Conservation (phyloP, 2,113 vertebrate genomes). For the Orientallactaga bullata region DNA sequence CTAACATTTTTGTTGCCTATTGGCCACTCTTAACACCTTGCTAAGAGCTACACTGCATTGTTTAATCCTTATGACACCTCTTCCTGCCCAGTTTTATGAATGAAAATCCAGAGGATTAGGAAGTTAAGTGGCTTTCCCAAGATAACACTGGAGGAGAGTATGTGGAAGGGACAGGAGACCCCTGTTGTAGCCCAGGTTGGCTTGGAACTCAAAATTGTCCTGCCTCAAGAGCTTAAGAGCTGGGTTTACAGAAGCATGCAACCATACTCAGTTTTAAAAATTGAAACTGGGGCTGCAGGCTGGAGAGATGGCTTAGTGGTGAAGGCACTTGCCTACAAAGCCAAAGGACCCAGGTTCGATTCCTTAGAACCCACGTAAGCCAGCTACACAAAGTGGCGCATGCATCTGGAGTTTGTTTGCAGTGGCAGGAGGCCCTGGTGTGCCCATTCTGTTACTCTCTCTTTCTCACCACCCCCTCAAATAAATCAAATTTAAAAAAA, state of each 20-base stretch:
- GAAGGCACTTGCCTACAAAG: neutral
- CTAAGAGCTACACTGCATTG: neutral
- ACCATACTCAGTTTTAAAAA: neutral
- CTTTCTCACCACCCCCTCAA: too few species aligned
- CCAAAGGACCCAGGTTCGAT: neutral
- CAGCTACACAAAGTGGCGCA: too few species aligned
- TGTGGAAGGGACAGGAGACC: neutral
- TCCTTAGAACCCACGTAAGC: neutral
- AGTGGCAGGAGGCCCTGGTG: too few species aligned
- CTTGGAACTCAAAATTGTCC: neutral
- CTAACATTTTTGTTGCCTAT: neutral
- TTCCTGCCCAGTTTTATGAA: slow-evolving; percentile 18
- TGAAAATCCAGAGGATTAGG: slow-evolving; percentile 51
- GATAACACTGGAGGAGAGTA: neutral
- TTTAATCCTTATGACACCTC: slow-evolving; percentile 8
- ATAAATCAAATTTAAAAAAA: too few species aligned
- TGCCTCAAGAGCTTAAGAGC: neutral
- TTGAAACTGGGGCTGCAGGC: neutral
- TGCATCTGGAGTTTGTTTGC: too few species aligned
- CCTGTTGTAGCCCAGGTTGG: neutral
- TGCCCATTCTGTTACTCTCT: too few species aligned
- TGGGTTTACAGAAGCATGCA: neutral
- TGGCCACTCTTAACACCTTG: slow-evolving; percentile 10
- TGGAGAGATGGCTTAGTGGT: neutral
- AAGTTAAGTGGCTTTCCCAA: slow-evolving; percentile 28